Conservation (phyloP, 2,797 vertebrate species). For the Podarcis siculus region DNA sequence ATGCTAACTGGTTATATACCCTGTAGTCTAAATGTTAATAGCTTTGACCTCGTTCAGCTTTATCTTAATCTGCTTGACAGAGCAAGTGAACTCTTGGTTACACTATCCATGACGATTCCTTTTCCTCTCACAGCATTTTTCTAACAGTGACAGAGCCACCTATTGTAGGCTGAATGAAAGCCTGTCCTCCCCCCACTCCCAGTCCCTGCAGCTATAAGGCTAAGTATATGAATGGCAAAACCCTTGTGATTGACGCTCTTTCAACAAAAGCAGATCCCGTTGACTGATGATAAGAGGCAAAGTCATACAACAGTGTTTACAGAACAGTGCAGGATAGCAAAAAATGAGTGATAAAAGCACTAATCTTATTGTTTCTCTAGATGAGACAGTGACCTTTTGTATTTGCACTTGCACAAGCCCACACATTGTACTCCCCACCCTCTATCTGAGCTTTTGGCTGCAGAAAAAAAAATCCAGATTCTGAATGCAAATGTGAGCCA, state of each 20-base stretch:
- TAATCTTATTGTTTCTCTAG: slow-evolving; percentile 80
- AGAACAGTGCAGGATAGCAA: slow-evolving; percentile 75
- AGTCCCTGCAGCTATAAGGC: slow-evolving; percentile 68
- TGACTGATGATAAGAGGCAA: slow-evolving; percentile 78
- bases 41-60: slow-evolving; percentile 77
- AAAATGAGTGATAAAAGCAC: slow-evolving; percentile 78
- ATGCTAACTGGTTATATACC: slow-evolving; percentile 72
- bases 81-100: slow-evolving; percentile 72
- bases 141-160: slow-evolving; percentile 52
- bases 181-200: slow-evolving; percentile 70
- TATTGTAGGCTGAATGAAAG: slow-evolving; percentile 69
- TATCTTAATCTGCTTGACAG: slow-evolving; percentile 75
- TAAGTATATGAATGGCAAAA: slow-evolving; percentile 70
- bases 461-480: slow-evolving; percentile 73
- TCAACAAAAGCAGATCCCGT: slow-evolving; percentile 79
- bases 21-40: slow-evolving; percentile 77
- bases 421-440: slow-evolving; percentile 56
- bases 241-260: slow-evolving; percentile 77
- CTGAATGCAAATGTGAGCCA: slow-evolving; percentile 47
- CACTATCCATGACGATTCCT: slow-evolving; percentile 53
- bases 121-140: slow-evolving; percentile 55
- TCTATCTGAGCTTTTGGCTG: slow-evolving; percentile 67
- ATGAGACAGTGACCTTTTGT: slow-evolving; percentile 75
- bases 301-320: slow-evolving; percentile 80
- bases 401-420: slow-evolving; percentile 74